These are phyloP conservation scores for Gymnogyps californianus DNA, from an alignment of 2,113 vertebrate genomes.

Conservation along the genomic window DNA sequence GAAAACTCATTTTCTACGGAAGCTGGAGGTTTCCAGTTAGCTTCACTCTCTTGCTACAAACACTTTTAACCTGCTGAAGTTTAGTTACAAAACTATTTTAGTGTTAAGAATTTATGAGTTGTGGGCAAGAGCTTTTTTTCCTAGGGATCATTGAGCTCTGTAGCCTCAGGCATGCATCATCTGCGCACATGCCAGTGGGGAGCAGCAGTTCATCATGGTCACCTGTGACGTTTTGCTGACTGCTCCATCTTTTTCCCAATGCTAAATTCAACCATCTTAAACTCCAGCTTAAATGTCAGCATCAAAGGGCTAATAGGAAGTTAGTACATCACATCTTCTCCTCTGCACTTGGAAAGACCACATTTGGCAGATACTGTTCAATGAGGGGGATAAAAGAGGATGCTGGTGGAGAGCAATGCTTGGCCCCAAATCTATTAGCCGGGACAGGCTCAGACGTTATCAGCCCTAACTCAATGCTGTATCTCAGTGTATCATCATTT, in stretches of 20 bases:
- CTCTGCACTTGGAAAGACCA: not conserved
- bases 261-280: not conserved
- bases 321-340: not conserved
- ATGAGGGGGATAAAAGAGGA: not conserved
- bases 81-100: not conserved
- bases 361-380: not conserved
- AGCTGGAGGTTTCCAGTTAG: not conserved
- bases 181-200: not conserved
- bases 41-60: not conserved
- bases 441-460: not conserved
- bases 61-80: not conserved
- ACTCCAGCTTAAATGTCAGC: not conserved
- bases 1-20: not conserved
- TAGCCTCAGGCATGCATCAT: not conserved
- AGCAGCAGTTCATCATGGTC: not conserved
- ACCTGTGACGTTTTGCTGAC: conserved; percentile 37
- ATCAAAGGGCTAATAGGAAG: not conserved
- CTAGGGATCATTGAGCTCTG: not conserved
- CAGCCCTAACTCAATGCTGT: not conserved
- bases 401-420: not conserved
- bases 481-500: not conserved
- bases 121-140: not conserved
- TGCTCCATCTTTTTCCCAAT: not conserved
- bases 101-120: conserved; percentile 1
- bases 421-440: not conserved